Percentiles rank a stretch among this genome's conserved stretches.
These are phyloP conservation scores for Phrixothrix hirtus DNA, from an alignment of 2,888 invertebrate genomes.

Conservation along the genomic window DNA sequence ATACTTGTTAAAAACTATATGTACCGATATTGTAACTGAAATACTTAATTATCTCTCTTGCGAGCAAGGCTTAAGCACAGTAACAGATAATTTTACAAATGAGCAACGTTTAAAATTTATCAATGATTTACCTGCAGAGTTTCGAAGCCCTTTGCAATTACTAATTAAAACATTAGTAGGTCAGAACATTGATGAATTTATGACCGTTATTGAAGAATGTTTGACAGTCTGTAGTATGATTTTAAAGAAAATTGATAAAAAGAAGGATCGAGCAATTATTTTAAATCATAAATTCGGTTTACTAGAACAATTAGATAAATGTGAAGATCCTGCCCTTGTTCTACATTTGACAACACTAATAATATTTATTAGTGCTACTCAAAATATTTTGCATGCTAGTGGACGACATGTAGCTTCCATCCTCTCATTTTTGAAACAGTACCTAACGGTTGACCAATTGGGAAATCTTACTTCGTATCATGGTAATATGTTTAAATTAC, in stretches of 20 bases:
- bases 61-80: constrained; percentile 69
- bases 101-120: constrained; percentile 74
- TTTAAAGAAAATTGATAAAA: constrained; percentile 87
- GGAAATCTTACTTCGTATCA: constrained; percentile 71
- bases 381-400: constrained; percentile 87
- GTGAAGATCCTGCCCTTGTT: constrained; percentile 76
- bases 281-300: constrained; percentile 81
- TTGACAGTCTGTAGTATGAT: constrained; percentile 76
- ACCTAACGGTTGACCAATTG: constrained; percentile 69
- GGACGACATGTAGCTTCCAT: constrained; percentile 89
- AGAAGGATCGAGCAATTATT: constrained; percentile 77
- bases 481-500: constrained; percentile 61
- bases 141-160: constrained; percentile 66
- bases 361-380: constrained; percentile 79
- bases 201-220: constrained; percentile 72
- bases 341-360: constrained; percentile 78
- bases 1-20: constrained; percentile 82
- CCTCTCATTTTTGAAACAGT: constrained; percentile 71
- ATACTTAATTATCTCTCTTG: constrained; percentile 77
- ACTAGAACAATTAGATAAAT: constrained; percentile 73
- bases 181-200: constrained; percentile 77
- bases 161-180: constrained; percentile 72
- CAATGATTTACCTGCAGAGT: constrained; percentile 69
- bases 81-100: constrained; percentile 62
- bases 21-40: constrained; percentile 79